phyloP scores from a whole-genome alignment of 2,113 vertebrate genomes.

The Leucopsar rothschildi region DNA sequence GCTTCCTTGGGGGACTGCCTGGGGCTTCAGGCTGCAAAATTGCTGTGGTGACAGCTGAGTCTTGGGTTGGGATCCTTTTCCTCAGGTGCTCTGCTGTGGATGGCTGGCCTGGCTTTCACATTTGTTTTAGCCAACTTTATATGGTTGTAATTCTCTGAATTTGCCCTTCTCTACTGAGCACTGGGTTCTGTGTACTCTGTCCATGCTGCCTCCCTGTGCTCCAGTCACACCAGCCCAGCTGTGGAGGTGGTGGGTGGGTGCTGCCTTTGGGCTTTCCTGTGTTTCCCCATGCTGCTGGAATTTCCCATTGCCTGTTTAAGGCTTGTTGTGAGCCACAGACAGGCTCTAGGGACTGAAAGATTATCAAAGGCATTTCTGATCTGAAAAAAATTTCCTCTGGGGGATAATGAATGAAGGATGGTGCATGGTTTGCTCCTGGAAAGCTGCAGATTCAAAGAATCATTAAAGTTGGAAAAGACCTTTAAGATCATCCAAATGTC shows the following conservation, averaged over 20 bases:
- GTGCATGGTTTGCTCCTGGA: background rate
- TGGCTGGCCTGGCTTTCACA: background rate
- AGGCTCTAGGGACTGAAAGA: background rate
- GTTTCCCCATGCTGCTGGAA: background rate
- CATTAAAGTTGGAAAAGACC: background rate
- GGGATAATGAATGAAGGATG: background rate
- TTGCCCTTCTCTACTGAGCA: background rate
- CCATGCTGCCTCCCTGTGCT: background rate
- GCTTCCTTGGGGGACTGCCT: background rate
- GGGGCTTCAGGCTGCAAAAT: background rate
- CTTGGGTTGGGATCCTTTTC: background rate
- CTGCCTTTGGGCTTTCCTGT: background rate
- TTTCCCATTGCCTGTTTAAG: background rate
- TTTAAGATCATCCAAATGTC: background rate
- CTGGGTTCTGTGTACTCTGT: background rate
- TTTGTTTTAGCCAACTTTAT: background rate
- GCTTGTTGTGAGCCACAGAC: background rate
- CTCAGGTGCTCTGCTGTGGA: background rate
- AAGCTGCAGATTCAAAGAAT: background rate
- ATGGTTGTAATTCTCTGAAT: background rate
- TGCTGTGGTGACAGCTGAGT: background rate
- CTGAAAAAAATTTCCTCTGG: background rate
- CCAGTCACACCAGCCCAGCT: background rate
- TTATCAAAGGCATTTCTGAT: background rate
- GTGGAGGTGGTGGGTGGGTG: background rate